phyloP scores from a whole-genome alignment of 2,888 invertebrate species.

The Xiphydria camelus region DNA sequence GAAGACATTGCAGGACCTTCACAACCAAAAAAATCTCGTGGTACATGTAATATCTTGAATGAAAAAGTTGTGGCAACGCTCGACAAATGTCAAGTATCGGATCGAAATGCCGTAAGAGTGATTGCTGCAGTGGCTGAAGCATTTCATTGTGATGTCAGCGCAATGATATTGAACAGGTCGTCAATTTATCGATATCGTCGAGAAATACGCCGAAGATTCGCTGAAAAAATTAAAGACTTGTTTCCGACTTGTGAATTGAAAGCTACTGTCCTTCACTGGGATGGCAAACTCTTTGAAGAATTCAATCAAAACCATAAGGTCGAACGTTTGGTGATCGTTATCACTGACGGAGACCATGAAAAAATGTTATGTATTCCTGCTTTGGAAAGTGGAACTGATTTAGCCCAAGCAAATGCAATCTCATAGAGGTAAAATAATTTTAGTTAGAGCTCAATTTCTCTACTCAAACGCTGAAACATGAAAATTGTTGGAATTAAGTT shows the following conservation, averaged over 20 bases:
- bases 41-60: constrained; percentile 15
- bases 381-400: constrained; percentile 17
- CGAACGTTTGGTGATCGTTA: constrained; percentile 16
- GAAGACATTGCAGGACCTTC: constrained; percentile 7
- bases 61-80: constrained; percentile 21
- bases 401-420: constrained; percentile 13
- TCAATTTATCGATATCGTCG: constrained; percentile 7
- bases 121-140: constrained; percentile 19
- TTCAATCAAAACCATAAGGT: constrained; percentile 1
- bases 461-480: too few species aligned
- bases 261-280: not conserved
- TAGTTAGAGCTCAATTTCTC: too few species aligned
- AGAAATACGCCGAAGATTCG: constrained; percentile 7
- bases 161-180: constrained; percentile 17
- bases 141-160: constrained; percentile 14
- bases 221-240: not conserved
- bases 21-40: constrained; percentile 16
- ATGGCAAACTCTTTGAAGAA: constrained; percentile 10
- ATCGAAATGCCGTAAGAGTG: constrained; percentile 20
- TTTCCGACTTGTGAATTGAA: not conserved
- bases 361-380: constrained; percentile 17
- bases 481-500: too few species aligned
- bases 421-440: constrained; percentile 21
- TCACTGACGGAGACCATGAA: constrained; percentile 10
- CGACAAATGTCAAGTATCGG: constrained; percentile 21